Evolutionary conservation across 1,140 invertebrate species (phyloP), one percentile per base, ranked within the genome.

Genomic region (Drosophila sproati): DNA sequence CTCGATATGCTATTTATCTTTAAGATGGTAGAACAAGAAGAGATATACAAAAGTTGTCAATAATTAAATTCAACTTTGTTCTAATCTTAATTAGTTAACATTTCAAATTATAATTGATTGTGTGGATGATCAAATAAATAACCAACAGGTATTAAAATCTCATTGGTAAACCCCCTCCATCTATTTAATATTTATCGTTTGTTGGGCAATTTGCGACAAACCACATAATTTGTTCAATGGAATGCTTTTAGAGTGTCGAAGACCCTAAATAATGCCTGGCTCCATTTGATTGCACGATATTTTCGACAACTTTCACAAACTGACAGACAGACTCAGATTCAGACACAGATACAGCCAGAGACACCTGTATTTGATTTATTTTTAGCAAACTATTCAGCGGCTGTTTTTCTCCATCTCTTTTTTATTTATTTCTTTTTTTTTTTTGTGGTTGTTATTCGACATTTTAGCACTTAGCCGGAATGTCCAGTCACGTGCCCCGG

Each of bases 401-500:
- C 51, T 73, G 68, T 61, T 78, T 73, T 28, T 52, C 10, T 70
- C 20, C 20, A 20, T 20, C 20, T 20, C 20, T 20, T 10, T 10
- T 57, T 54, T 47, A 28, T 8, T 54, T 62, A 31, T 52, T 62
- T 54, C 29, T 31, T 45, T 66, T 20, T 39, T 61, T 60, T 32
- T 61, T 63, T 63, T 59, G 47, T 32, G 32, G 64, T 57, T 48
- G 12, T n/a, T 60, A 48, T 60, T 60, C 32, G 56, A 59, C 41
- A 60, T 71, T 73, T 73, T 82, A 78, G 63, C 71, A 82, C 50
- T 73, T 73, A 77, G 61, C 62, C 62, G 66, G 78, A 83, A 52
- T 57, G 77, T 56, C 80, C 68, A 88, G 77, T 87, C 83, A 87
- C 83, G 83, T 88, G 83, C 83, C 79, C 45, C 61, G 78, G 47